Conservation (phyloP, 2,888 invertebrate species). For the Morpho deidamia region DNA sequence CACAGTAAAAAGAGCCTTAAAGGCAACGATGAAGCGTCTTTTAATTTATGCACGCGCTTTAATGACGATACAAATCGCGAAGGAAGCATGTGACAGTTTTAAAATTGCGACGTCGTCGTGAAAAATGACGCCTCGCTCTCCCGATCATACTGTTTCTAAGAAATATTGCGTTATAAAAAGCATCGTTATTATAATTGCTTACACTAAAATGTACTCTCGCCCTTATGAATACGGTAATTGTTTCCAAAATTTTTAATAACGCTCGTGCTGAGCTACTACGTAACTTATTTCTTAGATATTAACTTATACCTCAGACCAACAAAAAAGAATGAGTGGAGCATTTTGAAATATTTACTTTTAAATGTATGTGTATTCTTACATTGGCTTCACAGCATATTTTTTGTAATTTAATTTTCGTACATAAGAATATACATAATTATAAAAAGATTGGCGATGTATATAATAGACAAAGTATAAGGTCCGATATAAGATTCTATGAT, state of each 20-base stretch:
- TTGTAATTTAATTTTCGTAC: too few relatives aligned
- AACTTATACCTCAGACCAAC: too few relatives aligned
- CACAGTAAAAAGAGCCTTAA: conserved; percentile 17
- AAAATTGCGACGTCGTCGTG: conserved; percentile 40
- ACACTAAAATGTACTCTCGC: not conserved
- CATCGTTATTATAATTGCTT: conserved; percentile 9
- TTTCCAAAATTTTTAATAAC: not conserved
- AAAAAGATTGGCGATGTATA: too few relatives aligned
- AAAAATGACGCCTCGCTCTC: conserved; percentile 37
- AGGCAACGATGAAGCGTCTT: conserved; percentile 16
- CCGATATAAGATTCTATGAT: too few relatives aligned
- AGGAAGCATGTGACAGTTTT: conserved; percentile 46
- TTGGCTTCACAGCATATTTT: too few relatives aligned
- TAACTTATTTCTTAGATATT: too few relatives aligned
- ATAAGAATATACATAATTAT: too few relatives aligned
- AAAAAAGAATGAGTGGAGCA: too few relatives aligned
- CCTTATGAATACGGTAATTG: not conserved
- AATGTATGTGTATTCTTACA: too few relatives aligned
- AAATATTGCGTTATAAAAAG: conserved; percentile 17
- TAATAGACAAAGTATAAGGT: too few relatives aligned
- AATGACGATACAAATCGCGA: conserved; percentile 40
- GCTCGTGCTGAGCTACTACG: not conserved
- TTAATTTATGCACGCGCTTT: conserved; percentile 14
- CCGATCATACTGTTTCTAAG: conserved; percentile 20
- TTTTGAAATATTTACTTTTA: too few relatives aligned